Base-by-base conservation (phyloP, 92 coral and sea anemone species). In the Phymanthus crucifer region DNA sequence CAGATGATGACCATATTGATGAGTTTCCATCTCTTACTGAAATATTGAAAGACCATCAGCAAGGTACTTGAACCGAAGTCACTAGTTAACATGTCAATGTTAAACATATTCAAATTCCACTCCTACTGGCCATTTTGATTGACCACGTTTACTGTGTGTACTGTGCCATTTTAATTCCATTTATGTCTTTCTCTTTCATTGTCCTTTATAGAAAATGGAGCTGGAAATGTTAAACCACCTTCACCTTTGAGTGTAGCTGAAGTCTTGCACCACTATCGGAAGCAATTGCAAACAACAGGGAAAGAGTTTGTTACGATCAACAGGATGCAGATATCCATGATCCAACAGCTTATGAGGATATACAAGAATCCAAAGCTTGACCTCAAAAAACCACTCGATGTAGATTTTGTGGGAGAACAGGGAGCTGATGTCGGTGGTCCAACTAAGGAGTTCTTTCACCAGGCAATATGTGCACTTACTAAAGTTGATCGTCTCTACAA, bases 401-500 rank as follows among this genome's bases (percentile, higher is more conserved):
- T 89, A 16, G 17, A 73, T 54, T 89, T 89, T 79, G 71, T 70
- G 3, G 87, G 85, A 14, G 90, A 89, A 47, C 83, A 73, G 18
- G 77, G 88, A 27, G 90, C 93, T 8, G 90, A 89, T 58, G 74
- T 89, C 78, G 88, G 93, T 10, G 88, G 93, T 4, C 90, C 90
- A 32, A 86, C 85, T 8, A 86, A 74, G 61, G 87, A 89, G 72
- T 89, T 56, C 58, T 89, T 89, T 40, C 83, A 82, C 71, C n/a
- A 58, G 35, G 87, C 88, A 64, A 50, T 82, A 33, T 21, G 75
- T 12, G 48, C 69, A 12, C 68, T 89, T 10, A 66, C 31, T 17
- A 78, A 85, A 71, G 90, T 89, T 12, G 93, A 86, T 57, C 78
- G 74, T 36, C 74, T 71, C 3, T 86, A 43, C 85, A 89, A 89